A percentile compares a stretch with the other conserved stretches of the same genome.
Conservation (phyloP, 2,888 invertebrate species). For the Pocota personata region DNA sequence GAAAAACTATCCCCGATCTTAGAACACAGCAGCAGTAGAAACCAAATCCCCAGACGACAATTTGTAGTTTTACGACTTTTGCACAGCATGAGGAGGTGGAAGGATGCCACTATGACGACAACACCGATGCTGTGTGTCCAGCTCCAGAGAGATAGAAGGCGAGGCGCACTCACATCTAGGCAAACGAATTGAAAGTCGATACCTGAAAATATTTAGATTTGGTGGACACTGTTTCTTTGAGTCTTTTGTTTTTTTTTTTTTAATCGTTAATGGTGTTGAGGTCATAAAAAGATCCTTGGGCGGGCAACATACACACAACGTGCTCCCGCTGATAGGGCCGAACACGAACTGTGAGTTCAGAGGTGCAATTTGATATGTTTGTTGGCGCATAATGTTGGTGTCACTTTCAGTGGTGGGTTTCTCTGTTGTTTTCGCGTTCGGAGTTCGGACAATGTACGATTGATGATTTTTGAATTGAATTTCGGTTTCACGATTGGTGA, state of each 20-base stretch:
- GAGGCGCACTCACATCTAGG: not conserved
- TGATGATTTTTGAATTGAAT: constrained; percentile 59
- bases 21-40: constrained; percentile 37
- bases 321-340: constrained; percentile 57
- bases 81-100: constrained; percentile 71
- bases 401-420: constrained; percentile 23
- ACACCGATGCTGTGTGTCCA: not conserved
- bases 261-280: constrained; percentile 68
- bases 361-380: constrained; percentile 65
- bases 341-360: constrained; percentile 31
- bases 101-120: constrained; percentile 37
- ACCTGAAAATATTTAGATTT: constrained; percentile 62
- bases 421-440: constrained; percentile 21
- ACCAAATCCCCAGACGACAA: constrained; percentile 59
- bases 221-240: constrained; percentile 36
- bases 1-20: constrained; percentile 43
- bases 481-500: constrained; percentile 41
- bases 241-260: constrained; percentile 22
- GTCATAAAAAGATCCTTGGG: constrained; percentile 70
- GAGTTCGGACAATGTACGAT: constrained; percentile 24
- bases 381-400: constrained; percentile 22
- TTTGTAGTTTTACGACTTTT: constrained; percentile 72
- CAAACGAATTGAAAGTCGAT: constrained; percentile 60
- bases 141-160: not conserved
- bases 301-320: constrained; percentile 39